Evolutionary conservation across 2,888 invertebrate genomes (phyloP).

Genomic region (Clitarchus hookeri): DNA sequence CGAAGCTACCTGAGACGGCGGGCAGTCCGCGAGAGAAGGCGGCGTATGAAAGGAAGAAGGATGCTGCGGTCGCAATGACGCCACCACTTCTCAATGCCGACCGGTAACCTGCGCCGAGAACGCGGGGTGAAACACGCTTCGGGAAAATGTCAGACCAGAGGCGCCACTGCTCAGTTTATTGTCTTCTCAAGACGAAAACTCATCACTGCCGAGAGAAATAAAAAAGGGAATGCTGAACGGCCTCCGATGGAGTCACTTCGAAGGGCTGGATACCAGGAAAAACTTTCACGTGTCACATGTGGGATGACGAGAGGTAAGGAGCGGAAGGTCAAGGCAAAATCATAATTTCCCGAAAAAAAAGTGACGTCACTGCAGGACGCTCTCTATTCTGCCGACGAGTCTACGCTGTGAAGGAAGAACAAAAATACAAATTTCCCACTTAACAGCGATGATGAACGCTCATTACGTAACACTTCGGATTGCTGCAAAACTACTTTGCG

Average conservation of each 20-base stretch:
- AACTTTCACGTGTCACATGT: not conserved
- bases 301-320: not conserved
- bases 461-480: too few relatives aligned
- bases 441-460: too few relatives aligned
- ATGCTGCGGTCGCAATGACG: not conserved
- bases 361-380: not conserved
- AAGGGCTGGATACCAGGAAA: not conserved
- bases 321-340: not conserved
- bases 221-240: not conserved
- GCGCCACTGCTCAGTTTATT: not conserved
- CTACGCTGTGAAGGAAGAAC: not conserved
- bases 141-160: not conserved
- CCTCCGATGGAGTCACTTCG: not conserved
- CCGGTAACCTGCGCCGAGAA: not conserved
- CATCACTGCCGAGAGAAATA: not conserved
- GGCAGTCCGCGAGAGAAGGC: not conserved
- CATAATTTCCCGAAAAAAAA: not conserved
- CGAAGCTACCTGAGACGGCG: too few relatives aligned
- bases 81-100: not conserved
- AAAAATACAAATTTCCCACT: too few relatives aligned
- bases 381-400: not conserved
- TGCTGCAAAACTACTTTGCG: too few relatives aligned
- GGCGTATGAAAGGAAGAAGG: not conserved
- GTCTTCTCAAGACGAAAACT: not conserved
- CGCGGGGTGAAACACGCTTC: not conserved